Base-by-base conservation (phyloP, 2,113 vertebrate species). In the Osmerus eperlanus region DNA sequence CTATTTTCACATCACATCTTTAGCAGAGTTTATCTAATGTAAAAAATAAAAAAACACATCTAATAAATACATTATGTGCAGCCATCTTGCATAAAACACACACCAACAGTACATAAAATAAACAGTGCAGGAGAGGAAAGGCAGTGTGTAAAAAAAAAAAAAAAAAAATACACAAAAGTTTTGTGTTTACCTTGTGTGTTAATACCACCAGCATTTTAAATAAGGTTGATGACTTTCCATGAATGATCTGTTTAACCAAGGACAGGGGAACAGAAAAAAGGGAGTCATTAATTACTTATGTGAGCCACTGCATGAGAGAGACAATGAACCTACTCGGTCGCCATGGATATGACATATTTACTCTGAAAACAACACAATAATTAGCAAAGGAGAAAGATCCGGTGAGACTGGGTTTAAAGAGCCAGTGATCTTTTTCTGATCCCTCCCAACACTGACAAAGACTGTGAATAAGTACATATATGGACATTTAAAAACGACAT, bases 301-400 rank as follows among this genome's bases (percentile, higher is more conserved):
- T 98, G 96, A 97, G 96, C 96, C 96, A 98, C 96, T 98, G 96
- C 96, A 97, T 94, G 92, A 95, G 94, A 96, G 96, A 98, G 95
- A 98, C 97, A 98, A 99, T 98, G 98, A 98, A 97, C 95, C 97
- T 98, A 95, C 96, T 94, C 93, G 96, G 97, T 99, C 96, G 95
- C 96, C 96, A 99, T 98, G 96, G 97, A 98, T 99, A 99, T 99
- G 96, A 98, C 97, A 99, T 99, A 98, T 98, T 98, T 99, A 96
- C 96, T 98, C 95, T 95, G 95, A 98, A 99, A 99, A 99, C 97
- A 98, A 99, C 97, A 99, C 95, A 98, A 99, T 99, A 98, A 99
- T 99, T 98, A 99, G 96, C 97, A 97, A 98, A 97, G 96, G 94
- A 95, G 96, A 97, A 96, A 96, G 96, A 98, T 98, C 96, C 95